Evolutionary conservation across 2,888 invertebrate genomes (phyloP).

Genomic region (Acrobasis consociella): DNA sequence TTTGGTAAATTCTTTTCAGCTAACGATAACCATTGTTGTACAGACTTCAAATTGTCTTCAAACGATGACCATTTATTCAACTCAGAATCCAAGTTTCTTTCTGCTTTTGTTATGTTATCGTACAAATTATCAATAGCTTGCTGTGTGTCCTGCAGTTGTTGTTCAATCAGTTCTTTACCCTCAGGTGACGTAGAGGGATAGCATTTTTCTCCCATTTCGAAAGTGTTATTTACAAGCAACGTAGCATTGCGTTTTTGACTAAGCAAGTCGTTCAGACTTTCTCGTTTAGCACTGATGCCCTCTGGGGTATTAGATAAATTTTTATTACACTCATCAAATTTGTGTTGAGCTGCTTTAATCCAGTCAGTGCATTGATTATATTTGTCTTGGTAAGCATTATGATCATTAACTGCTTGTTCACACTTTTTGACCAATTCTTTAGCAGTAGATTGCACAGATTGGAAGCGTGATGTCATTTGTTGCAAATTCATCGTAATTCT

Average conservation of each 20-base stretch:
- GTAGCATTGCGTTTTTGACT: conserved; percentile 89
- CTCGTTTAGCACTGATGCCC: conserved; percentile 86
- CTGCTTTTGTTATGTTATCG: conserved; percentile 89
- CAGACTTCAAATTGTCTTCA: conserved; percentile 91
- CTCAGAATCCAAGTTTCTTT: conserved; percentile 91
- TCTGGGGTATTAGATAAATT: conserved; percentile 85
- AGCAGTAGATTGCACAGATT: conserved; percentile 93
- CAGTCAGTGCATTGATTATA: conserved; percentile 92
- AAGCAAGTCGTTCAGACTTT: conserved; percentile 87
- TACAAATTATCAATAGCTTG: conserved; percentile 91
- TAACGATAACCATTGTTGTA: conserved; percentile 90
- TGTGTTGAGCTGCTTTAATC: conserved; percentile 88
- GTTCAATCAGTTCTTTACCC: conserved; percentile 92
- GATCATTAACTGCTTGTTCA: conserved; percentile 93
- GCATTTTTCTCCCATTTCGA: conserved; percentile 94
- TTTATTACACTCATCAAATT: conserved; percentile 86
- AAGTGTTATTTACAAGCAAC: conserved; percentile 90
- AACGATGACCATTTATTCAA: conserved; percentile 94
- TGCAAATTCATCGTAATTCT: conserved; percentile 94
- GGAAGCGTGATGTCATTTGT: conserved; percentile 94
- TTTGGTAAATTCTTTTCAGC: conserved; percentile 89
- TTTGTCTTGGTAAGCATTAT: conserved; percentile 90
- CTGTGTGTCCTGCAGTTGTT: conserved; percentile 92
- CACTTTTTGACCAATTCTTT: conserved; percentile 96
- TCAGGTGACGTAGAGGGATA: conserved; percentile 93